Conservation (phyloP, 2,888 invertebrate species). For the Prionchulus punctatus region DNA sequence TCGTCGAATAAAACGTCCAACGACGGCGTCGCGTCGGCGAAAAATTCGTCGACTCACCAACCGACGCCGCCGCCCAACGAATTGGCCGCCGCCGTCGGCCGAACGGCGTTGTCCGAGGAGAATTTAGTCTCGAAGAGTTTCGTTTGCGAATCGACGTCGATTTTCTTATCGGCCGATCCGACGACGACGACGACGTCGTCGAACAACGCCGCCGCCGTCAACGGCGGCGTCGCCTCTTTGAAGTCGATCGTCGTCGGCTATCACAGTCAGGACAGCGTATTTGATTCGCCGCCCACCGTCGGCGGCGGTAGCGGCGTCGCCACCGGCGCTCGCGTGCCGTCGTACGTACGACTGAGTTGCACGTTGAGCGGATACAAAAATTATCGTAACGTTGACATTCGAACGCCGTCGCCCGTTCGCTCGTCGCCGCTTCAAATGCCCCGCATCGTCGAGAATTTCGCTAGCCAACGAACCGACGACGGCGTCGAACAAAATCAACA, state of each 20-base stretch:
- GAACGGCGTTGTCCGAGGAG: neutral
- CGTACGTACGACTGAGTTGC: conserved; percentile 1
- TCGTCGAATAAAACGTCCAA: no score
- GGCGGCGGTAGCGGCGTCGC: no score
- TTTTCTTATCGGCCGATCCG: neutral
- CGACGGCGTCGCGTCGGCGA: neutral
- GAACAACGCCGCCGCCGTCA: neutral
- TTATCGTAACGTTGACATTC: neutral
- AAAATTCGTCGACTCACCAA: neutral
- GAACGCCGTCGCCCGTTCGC: neutral
- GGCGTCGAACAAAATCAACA: no score
- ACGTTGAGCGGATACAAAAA: conserved; percentile 2
- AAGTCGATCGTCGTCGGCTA: neutral
- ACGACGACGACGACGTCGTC: neutral
- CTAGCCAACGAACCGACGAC: no score
- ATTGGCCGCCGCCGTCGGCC: neutral
- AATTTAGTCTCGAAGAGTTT: neutral
- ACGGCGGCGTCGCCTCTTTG: neutral
- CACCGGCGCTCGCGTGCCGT: neutral
- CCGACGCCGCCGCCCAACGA: neutral
- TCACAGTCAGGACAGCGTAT: conserved; percentile 6
- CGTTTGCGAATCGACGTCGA: neutral
- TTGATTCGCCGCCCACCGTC: neutral
- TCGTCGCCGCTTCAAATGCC: neutral
- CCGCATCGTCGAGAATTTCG: neutral